Evolutionary conservation across 2,113 vertebrate genomes (phyloP).

Genomic region (Lepisosteus oculatus): DNA sequence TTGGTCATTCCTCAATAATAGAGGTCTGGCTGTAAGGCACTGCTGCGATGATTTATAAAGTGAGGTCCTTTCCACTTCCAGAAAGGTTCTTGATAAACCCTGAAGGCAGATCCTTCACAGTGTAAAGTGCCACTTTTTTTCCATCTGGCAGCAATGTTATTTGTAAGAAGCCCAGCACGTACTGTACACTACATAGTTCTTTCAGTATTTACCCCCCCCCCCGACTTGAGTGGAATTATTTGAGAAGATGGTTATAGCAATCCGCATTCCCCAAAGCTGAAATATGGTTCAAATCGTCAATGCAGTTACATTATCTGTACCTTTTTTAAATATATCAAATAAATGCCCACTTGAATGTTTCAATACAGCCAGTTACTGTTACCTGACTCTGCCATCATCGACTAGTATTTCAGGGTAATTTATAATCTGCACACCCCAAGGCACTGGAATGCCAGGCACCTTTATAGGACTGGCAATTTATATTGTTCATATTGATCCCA

Average conservation of each 20-base stretch:
- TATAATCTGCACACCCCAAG: constrained; percentile 5
- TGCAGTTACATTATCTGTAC: neutral
- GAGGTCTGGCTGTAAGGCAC: constrained; percentile 8
- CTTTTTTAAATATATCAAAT: neutral
- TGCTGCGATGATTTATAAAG: constrained; percentile 13
- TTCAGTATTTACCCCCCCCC: no score
- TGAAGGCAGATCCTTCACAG: neutral
- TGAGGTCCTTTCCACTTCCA: no score
- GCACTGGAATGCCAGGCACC: constrained; percentile 5
- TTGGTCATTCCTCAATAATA: constrained; percentile 1
- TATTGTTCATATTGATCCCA: constrained; percentile 16
- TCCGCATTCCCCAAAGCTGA: neutral
- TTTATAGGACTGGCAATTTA: constrained; percentile 7
- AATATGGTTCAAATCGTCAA: neutral
- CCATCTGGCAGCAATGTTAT: neutral
- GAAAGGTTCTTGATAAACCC: neutral
- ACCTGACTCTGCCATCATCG: constrained; percentile 7
- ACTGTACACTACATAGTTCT: no score
- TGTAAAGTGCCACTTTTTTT: neutral
- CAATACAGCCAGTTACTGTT: neutral
- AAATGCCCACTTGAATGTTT: constrained; percentile 12
- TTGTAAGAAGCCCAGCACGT: no score
- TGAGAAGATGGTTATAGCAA: neutral
- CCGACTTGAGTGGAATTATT: no score
- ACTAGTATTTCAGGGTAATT: constrained; percentile 15